Conservation (phyloP, 1,140 invertebrate species). For the Drosophila gunungcola region DNA sequence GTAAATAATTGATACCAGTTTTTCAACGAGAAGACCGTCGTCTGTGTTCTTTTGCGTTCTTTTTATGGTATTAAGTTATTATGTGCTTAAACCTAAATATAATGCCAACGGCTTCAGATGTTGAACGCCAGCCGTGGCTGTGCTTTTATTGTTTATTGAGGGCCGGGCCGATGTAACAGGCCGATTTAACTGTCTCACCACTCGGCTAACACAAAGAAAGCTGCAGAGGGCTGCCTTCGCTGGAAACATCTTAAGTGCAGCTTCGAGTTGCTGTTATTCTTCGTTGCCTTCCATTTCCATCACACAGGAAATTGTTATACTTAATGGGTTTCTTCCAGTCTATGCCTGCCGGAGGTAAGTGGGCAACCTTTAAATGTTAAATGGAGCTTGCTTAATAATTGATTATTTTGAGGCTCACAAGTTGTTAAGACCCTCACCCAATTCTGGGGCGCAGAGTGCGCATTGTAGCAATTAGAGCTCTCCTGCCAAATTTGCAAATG, state of each 20-base stretch:
- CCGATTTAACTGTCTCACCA: conserved; percentile 24
- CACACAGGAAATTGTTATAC: conserved; percentile 70
- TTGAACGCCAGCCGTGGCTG: conserved; percentile 11
- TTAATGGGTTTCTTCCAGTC: conserved; percentile 58
- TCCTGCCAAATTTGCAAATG: conserved; percentile 7
- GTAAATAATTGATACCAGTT: conserved; percentile 63
- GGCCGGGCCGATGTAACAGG: conserved; percentile 10
- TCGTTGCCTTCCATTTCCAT: conserved; percentile 23
- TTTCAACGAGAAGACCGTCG: conserved; percentile 4
- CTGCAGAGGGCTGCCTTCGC: conserved; percentile 20
- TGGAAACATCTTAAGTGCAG: conserved; percentile 70
- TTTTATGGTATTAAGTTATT: conserved; percentile 65
- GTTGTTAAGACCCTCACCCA: not conserved
- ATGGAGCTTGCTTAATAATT: conserved; percentile 49
- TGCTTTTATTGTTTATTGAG: conserved; percentile 28
- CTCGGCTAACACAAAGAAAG: conserved; percentile 10
- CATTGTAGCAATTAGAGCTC: conserved; percentile 13
- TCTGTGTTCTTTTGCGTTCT: conserved; percentile 7
- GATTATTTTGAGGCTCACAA: conserved; percentile 29
- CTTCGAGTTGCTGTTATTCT: conserved; percentile 53
- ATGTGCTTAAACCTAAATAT: conserved; percentile 67
- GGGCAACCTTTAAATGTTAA: conserved; percentile 32
- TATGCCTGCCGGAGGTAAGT: conserved; percentile 22
- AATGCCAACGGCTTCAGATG: conserved; percentile 22
- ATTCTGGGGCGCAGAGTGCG: not conserved